These are phyloP conservation scores for Lipotes vexillifer DNA, from an alignment of 2,113 vertebrate species.

Conservation along the genomic window DNA sequence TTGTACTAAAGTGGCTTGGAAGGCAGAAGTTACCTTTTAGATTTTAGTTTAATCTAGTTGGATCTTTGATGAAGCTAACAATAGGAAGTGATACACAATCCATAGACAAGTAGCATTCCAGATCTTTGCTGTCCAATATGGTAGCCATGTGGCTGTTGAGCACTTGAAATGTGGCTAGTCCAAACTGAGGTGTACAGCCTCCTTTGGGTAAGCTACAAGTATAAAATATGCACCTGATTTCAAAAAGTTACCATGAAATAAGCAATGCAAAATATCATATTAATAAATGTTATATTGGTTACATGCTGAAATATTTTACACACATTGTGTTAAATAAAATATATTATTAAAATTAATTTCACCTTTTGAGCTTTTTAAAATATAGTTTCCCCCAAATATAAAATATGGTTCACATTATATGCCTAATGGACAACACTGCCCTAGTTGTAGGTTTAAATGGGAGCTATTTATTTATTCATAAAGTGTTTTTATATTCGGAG, in stretches of 20 bases:
- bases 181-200: neutral
- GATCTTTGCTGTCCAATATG: neutral
- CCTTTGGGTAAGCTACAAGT: neutral
- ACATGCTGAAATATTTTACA: neutral
- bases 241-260: neutral
- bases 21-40: constrained; percentile 13
- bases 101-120: neutral
- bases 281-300: neutral
- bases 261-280: neutral
- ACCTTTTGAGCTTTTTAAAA: neutral
- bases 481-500: neutral
- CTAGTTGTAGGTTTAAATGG: neutral
- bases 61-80: neutral
- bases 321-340: neutral
- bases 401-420: neutral
- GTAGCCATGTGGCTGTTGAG: neutral
- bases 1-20: neutral
- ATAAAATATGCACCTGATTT: neutral
- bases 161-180: neutral
- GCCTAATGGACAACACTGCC: neutral
- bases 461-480: neutral
- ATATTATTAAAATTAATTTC: neutral
- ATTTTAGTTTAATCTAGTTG: neutral
- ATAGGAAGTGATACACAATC: neutral
- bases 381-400: neutral